These are phyloP conservation scores for Hippopotamyrus pictus DNA, from an alignment of 2,797 vertebrate genomes.

Conservation along the genomic window DNA sequence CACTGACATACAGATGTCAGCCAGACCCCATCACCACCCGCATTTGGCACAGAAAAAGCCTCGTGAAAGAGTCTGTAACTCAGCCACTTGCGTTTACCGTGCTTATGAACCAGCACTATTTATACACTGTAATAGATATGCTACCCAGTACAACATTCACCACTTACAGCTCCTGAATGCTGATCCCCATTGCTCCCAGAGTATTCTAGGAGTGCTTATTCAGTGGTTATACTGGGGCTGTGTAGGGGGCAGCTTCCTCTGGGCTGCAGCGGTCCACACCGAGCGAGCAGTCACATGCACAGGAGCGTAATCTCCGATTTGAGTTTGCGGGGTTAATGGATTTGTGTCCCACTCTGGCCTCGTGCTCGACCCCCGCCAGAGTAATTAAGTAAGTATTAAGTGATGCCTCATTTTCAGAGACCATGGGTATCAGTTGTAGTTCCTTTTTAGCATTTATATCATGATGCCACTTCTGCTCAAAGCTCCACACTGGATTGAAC, in stretches of 20 bases:
- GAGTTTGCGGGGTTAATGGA: neutral
- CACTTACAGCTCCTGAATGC: neutral
- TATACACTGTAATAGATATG: slow-evolving; percentile 17
- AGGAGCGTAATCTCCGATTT: neutral
- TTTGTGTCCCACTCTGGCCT: neutral
- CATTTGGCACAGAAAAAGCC: neutral
- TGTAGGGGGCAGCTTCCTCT: neutral
- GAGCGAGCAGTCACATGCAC: neutral
- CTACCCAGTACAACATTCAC: neutral
- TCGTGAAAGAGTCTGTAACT: neutral
- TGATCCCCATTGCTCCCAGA: neutral
- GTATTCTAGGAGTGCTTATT: slow-evolving; percentile 3
- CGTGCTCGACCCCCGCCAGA: neutral
- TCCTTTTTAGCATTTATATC: neutral
- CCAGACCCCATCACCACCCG: neutral
- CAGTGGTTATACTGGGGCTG: neutral
- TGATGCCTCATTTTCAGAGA: neutral
- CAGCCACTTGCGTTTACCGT: neutral
- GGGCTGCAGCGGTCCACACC: neutral
- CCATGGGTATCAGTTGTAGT: neutral
- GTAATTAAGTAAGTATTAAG: neutral
- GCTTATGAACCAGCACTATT: slow-evolving; percentile 1
- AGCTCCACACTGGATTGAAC: slow-evolving; percentile 18
- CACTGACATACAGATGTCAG: neutral
- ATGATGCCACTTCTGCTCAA: neutral